Base-by-base conservation (phyloP, 2,113 vertebrate species). In the Bubalus kerabau region DNA sequence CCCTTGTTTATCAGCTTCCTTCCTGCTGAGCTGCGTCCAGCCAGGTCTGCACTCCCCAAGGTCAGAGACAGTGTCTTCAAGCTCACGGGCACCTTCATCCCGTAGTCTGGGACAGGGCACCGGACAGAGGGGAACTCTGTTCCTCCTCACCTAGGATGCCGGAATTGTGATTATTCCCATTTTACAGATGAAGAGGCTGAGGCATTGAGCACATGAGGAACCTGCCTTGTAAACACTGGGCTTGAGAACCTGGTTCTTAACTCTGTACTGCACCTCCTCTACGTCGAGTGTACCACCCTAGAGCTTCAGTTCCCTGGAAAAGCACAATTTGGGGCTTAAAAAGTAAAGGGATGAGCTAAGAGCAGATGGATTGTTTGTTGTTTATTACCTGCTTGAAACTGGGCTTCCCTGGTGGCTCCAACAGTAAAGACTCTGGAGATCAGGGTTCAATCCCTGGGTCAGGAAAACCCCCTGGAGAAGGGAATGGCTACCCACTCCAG, bases 341-440 rank as follows among this genome's bases (percentile, higher is more conserved):
- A 84, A 94, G 90, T n/a, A 83, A 91, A 93, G 1, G 17, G 62
- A 93, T 83, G 71, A 32, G 36, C 82, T 83, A 83, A 94, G 26
- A 90, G 87, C 60, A 90, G 94, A 87, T 84, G 80, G 80, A 28
- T 59, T 78, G 8, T 92, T 95, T 98, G n/a, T 87, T 94, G 88
- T 94, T 89, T 97, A 95, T 92, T 93, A 80, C 62, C 87, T 84
- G 60, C 84, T 91, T 97, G 46, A 97, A 97, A 91, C 71, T 76
- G 71, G 40, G 36, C 40, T 76, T 43, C 40, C 71, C 12, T 76
- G 71, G 71, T 15, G 71, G 23, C 40, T 14, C 40, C 43, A 23
- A 13, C 6, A 43, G 71, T 76, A 76, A 76, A 76, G 71, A 76
- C 26, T 26, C 40, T 43, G 40, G 23, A 76, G 40, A 2, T 76